Conservation (phyloP, 2,113 vertebrate species). For the Egretta garzetta region DNA sequence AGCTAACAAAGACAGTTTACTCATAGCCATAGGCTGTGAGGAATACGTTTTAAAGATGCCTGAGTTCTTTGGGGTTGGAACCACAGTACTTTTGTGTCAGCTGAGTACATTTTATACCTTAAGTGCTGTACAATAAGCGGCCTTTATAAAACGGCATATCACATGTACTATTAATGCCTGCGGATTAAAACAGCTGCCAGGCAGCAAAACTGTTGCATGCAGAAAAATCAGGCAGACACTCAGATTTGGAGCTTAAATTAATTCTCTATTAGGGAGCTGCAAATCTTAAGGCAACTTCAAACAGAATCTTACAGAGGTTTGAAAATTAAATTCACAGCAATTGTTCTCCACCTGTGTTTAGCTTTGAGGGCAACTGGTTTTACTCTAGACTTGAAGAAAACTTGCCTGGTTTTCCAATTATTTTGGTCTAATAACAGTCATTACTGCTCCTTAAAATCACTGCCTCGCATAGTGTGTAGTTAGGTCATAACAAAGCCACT, state of each 20-base stretch:
- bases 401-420: background rate
- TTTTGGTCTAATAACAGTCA: background rate
- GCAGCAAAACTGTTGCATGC: background rate
- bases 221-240: background rate
- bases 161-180: background rate
- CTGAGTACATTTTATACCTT: background rate
- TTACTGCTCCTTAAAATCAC: background rate
- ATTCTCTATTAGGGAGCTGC: background rate
- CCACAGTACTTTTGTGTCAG: background rate
- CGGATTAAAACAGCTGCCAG: conserved; percentile 14
- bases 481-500: background rate
- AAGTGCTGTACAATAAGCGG: background rate
- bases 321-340: background rate
- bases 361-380: background rate
- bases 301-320: background rate
- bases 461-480: background rate
- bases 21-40: background rate
- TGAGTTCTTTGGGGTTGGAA: background rate
- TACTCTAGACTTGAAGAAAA: background rate
- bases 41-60: background rate
- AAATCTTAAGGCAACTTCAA: background rate
- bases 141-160: background rate
- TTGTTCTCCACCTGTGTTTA: background rate
- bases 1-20: background rate
- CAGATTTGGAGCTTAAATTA: background rate